Evolutionary conservation across 2,888 invertebrate genomes (phyloP).

Genomic region (Fragum fragum): DNA sequence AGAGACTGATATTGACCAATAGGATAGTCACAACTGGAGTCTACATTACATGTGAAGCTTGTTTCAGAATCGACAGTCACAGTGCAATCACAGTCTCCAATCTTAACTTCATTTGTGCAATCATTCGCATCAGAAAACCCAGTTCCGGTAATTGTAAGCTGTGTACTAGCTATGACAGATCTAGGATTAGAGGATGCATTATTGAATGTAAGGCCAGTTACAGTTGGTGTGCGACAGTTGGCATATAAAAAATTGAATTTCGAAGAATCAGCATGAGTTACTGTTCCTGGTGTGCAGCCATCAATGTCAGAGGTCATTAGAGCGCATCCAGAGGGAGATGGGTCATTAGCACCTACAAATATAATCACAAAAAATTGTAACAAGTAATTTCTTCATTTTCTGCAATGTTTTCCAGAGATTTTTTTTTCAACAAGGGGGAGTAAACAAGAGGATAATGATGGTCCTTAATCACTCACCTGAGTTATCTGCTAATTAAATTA

Average conservation of each 20-base stretch:
- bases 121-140: conserved; percentile 58
- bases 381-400: too few relatives aligned
- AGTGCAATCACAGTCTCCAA: conserved; percentile 58
- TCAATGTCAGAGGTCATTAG: conserved; percentile 40
- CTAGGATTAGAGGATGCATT: background rate
- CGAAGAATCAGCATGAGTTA: conserved; percentile 28
- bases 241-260: conserved; percentile 68
- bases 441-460: too few relatives aligned
- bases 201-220: conserved; percentile 32
- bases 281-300: conserved; percentile 52
- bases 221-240: conserved; percentile 63
- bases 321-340: conserved; percentile 55
- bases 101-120: conserved; percentile 70
- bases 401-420: too few relatives aligned
- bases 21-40: conserved; percentile 29
- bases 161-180: conserved; percentile 59
- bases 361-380: too few relatives aligned
- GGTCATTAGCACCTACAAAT: conserved; percentile 63
- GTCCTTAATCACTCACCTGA: too few relatives aligned
- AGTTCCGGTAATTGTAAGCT: conserved; percentile 59
- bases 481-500: too few relatives aligned
- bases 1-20: conserved; percentile 51
- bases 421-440: too few relatives aligned
- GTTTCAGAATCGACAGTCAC: conserved; percentile 31
- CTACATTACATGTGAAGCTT: conserved; percentile 43